Conservation (phyloP, 2,797 vertebrate genomes). For the Macropodus opercularis region DNA sequence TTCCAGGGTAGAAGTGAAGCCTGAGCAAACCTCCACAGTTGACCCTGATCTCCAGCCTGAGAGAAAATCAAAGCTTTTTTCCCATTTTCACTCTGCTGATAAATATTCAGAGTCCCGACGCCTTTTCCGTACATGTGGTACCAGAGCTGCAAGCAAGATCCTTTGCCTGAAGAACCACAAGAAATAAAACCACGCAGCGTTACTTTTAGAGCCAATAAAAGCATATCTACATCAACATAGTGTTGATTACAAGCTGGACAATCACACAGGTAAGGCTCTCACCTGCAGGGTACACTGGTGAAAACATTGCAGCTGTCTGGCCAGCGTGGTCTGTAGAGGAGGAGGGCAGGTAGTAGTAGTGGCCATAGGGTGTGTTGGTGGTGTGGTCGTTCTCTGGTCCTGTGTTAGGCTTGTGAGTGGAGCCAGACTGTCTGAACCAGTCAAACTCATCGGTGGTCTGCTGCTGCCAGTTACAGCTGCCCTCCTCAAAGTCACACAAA, state of each 20-base stretch:
- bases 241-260: neutral
- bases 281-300: constrained; percentile 75
- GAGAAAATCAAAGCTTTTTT: constrained; percentile 67
- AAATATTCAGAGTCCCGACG: constrained; percentile 76
- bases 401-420: constrained; percentile 55
- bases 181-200: neutral
- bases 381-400: constrained; percentile 80
- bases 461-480: constrained; percentile 79
- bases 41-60: constrained; percentile 73
- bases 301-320: constrained; percentile 73
- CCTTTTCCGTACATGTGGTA: constrained; percentile 79
- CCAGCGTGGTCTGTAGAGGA: constrained; percentile 36
- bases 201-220: neutral
- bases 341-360: constrained; percentile 75
- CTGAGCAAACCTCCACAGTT: constrained; percentile 78
- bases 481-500: constrained; percentile 82
- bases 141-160: constrained; percentile 80
- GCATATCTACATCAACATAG: neutral
- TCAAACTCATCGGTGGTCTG: constrained; percentile 59
- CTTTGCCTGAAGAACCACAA: constrained; percentile 50
- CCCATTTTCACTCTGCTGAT: constrained; percentile 68
- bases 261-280: constrained; percentile 3
- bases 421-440: constrained; percentile 74
- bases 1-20: constrained; percentile 55
- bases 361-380: constrained; percentile 73